Percentiles rank a stretch among this genome's conserved stretches.
phyloP scores from a whole-genome alignment of 1,140 invertebrate species.

The Euglossa dilemma region DNA sequence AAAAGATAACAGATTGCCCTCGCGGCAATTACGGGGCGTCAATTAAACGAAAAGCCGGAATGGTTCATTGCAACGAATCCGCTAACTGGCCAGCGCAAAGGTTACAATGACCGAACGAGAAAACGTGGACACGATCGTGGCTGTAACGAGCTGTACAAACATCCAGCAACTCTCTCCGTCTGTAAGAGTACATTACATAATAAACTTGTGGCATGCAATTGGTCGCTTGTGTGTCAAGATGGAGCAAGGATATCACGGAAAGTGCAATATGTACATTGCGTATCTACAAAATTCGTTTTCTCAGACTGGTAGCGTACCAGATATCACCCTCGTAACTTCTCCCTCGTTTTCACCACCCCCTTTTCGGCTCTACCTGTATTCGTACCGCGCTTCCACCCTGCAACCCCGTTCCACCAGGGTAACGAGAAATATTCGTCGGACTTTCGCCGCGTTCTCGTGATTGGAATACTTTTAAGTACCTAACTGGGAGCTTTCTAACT shows the following conservation, averaged over 20 bases:
- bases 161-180: slow-evolving; percentile 23
- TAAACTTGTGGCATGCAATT: slow-evolving; percentile 59
- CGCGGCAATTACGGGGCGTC: neutral
- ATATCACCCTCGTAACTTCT: slow-evolving; percentile 3
- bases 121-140: slow-evolving; percentile 47
- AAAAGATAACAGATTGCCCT: neutral
- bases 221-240: slow-evolving; percentile 57
- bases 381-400: neutral
- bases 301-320: too few species aligned
- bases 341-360: slow-evolving; percentile 39
- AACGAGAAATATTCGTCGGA: slow-evolving; percentile 66
- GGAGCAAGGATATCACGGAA: slow-evolving; percentile 67
- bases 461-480: slow-evolving; percentile 76
- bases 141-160: slow-evolving; percentile 43
- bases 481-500: slow-evolving; percentile 52
- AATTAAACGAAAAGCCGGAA: neutral
- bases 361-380: neutral
- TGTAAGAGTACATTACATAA: slow-evolving; percentile 41
- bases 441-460: slow-evolving; percentile 67
- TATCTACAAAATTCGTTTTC: slow-evolving; percentile 26
- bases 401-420: slow-evolving; percentile 43
- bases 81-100: slow-evolving; percentile 63
- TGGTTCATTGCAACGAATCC: slow-evolving; percentile 59
- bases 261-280: slow-evolving; percentile 27
- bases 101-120: slow-evolving; percentile 49